Base-by-base conservation (phyloP, 2,888 invertebrate species). In the Diarsia dahlii region DNA sequence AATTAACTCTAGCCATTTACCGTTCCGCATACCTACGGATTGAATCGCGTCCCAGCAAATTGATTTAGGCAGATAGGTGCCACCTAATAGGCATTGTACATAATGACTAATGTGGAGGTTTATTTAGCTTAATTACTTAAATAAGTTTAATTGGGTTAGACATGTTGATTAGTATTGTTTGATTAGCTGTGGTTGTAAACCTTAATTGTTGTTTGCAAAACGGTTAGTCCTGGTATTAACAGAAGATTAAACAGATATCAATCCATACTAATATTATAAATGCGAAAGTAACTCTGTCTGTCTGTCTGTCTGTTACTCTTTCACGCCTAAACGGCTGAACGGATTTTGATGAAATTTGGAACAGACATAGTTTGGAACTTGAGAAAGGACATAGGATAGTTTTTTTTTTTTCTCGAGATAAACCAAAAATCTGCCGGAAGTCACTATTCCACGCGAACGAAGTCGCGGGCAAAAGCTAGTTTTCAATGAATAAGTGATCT, bases 1-100 rank as follows among this genome's bases (percentile, higher is more conserved):
- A 81, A 83, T 84, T 84, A 83, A 74, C 83, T 60, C 58, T 69
- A 69, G 74, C 81, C 74, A 69, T 77, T 74, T 39, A 70, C 65
- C 54, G 63, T 74, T 77, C 39, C 60, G 80, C 81, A 77, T 84
- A 77, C 73, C 71, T 68, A 68, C 67, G 77, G 82, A 80, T 80
- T 68, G 23, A 77, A 77, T 77, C 72, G 48, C 64, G 9, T 56
- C 34, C 54, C 82, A 34, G 60, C 68, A 62, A 82, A 80, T 82
- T 71, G 77, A 71, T 80, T 80, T 56, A 82, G 68, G 68, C 46
- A 48, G 13, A 65, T 71, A 77, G 52, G 45, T 60, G 65, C 50
- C 39, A 34, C 50, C 58, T 80, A 56, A 68, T 56, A 28, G 28
- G 12, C 34, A 48, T 45, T 71, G 52, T 62, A 52, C 50, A 34